These are phyloP conservation scores for Seira sanloemensis DNA, from an alignment of 2,888 invertebrate genomes.

Conservation along the genomic window DNA sequence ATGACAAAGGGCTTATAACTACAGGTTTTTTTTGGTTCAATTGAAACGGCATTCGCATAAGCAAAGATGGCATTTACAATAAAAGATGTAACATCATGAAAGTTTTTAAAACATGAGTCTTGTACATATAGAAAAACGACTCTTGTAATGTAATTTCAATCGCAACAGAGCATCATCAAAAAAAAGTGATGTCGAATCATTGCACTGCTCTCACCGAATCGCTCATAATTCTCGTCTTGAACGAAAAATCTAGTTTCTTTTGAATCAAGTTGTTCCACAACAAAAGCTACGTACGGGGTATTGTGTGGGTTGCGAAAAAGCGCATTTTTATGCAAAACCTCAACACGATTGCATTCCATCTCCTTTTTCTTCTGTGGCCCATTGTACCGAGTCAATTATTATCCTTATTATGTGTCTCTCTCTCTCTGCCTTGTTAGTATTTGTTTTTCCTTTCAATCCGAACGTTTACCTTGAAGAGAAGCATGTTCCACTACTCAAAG, in stretches of 20 bases:
- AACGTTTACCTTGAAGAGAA: too few species aligned
- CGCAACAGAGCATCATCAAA: too few species aligned
- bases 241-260: background rate
- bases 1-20: conserved; percentile 24
- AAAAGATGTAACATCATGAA: too few species aligned
- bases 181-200: background rate
- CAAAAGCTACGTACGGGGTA: background rate
- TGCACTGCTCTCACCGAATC: background rate
- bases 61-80: too few species aligned
- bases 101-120: too few species aligned
- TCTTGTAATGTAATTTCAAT: too few species aligned
- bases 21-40: conserved; percentile 45
- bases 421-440: background rate
- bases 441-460: background rate
- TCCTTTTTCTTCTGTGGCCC: background rate
- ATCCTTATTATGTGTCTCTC: background rate
- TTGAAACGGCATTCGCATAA: too few species aligned
- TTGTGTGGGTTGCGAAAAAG: conserved; percentile 34
- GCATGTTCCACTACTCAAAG: too few species aligned
- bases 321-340: conserved; percentile 11
- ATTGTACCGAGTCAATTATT: conserved; percentile 3
- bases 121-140: too few species aligned
- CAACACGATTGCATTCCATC: conserved; percentile 25
- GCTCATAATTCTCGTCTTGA: background rate
- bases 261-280: conserved; percentile 32